Base-by-base conservation (phyloP, 2,797 vertebrate species). In the Enteromius unitaeniatus region DNA sequence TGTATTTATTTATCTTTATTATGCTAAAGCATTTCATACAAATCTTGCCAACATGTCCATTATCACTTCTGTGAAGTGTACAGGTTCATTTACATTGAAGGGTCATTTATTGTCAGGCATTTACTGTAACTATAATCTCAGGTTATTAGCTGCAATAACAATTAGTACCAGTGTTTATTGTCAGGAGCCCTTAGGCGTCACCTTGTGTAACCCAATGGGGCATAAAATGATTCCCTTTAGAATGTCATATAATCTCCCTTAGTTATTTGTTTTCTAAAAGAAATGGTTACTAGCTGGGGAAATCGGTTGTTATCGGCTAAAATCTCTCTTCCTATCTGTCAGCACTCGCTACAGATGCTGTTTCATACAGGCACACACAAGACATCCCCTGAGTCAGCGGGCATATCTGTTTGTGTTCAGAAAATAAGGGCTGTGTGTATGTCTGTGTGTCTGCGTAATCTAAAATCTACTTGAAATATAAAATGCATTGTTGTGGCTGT, bases 391-490 rank as follows among this genome's bases (percentile, higher is more conserved):
- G 85, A 86, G 69, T 85, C 70, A 86, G 85, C 58, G 14, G 73
- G 62, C 73, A 77, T 77, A 84, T 89, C 86, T 87, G 45, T 37
- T 69, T 53, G 28, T 45, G 26, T 45, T 70, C 37, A 28, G 67
- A 78, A 89, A 87, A 89, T 87, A 89, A 75, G 86, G 86, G 88
- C 51, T 60, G 34, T 87, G 72, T 89, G 81, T 86, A 49, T 80
- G 77, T 82, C 47, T 85, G 67, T 83, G 64, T 82, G 64, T 82
- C 55, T 67, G 62, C 4, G 17, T 82, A 70, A 84, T 81, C 83
- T 88, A 23, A 53, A 51, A 87, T 87, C 84, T 83, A 53, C 42
- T 15, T 23, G 31, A 53, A 86, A 70, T 78, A 86, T 15, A 77
- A 82, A 88, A 84, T 62, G 58, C 60, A 72, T 80, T 88, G 84